Conservation (phyloP, 2,797 vertebrate species). For the Nannoperca australis region DNA sequence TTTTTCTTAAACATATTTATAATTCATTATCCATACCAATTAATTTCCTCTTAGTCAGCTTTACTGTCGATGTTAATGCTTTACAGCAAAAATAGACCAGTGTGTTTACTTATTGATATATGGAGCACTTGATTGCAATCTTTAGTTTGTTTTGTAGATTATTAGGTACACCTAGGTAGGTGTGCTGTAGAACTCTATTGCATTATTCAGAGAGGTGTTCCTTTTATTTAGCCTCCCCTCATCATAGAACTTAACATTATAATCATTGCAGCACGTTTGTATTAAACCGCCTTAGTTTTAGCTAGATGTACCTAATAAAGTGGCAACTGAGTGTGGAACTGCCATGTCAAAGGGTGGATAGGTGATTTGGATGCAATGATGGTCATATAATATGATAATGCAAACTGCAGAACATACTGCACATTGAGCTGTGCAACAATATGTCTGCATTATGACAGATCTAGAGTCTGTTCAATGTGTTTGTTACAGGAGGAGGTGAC, state of each 20-base stretch:
- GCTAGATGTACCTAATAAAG: neutral
- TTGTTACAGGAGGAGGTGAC: slow-evolving; percentile 33
- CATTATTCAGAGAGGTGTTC: neutral
- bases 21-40: neutral
- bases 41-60: neutral
- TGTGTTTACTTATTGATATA: neutral
- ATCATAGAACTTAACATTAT: neutral
- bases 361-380: neutral
- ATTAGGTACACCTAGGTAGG: neutral
- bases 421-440: neutral
- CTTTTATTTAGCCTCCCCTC: neutral
- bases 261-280: neutral
- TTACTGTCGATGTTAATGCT: neutral
- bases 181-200: too few relatives aligned
- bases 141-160: neutral
- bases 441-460: neutral
- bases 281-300: neutral
- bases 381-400: neutral
- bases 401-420: neutral
- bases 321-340: neutral
- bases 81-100: neutral
- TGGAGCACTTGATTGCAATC: neutral
- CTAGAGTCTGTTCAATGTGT: neutral
- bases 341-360: neutral
- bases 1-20: too few relatives aligned